Evolutionary conservation across 2,888 invertebrate species (phyloP).

Genomic region (Ornithoptera priamus): DNA sequence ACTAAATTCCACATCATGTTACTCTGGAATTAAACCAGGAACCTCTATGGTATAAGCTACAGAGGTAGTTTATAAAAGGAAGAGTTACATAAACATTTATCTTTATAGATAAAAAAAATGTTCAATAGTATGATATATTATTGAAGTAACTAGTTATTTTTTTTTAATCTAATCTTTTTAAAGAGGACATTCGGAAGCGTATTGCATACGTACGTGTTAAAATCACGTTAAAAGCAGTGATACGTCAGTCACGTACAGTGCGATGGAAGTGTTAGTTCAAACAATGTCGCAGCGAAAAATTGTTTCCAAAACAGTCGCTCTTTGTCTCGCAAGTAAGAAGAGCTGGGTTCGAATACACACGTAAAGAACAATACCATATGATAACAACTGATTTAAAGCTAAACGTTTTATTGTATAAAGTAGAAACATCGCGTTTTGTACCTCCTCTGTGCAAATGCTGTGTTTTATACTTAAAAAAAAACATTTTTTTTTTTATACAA

Average conservation of each 20-base stretch:
- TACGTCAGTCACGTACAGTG: slow-evolving; percentile 8
- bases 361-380: slow-evolving; percentile 15
- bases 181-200: not conserved
- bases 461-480: too few relatives aligned
- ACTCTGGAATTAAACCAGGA: too few relatives aligned
- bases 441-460: not conserved
- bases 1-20: too few relatives aligned
- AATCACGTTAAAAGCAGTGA: slow-evolving; percentile 13
- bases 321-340: slow-evolving; percentile 14
- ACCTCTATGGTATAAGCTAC: too few relatives aligned
- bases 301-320: slow-evolving; percentile 22
- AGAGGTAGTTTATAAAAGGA: too few relatives aligned
- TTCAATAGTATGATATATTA: not conserved
- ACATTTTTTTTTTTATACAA: too few relatives aligned
- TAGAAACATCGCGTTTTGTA: not conserved
- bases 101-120: not conserved
- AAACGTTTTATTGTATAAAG: slow-evolving; percentile 2
- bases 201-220: slow-evolving; percentile 10
- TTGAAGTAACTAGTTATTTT: not conserved
- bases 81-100: too few relatives aligned
- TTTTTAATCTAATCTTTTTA: not conserved
- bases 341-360: not conserved
- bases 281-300: slow-evolving; percentile 12
- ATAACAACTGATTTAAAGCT: slow-evolving; percentile 1
- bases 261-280: slow-evolving; percentile 11